A percentile compares a stretch with the other conserved stretches of the same genome.
Conservation (phyloP, 1,140 invertebrate genomes). For the Heliconius melpomene region DNA sequence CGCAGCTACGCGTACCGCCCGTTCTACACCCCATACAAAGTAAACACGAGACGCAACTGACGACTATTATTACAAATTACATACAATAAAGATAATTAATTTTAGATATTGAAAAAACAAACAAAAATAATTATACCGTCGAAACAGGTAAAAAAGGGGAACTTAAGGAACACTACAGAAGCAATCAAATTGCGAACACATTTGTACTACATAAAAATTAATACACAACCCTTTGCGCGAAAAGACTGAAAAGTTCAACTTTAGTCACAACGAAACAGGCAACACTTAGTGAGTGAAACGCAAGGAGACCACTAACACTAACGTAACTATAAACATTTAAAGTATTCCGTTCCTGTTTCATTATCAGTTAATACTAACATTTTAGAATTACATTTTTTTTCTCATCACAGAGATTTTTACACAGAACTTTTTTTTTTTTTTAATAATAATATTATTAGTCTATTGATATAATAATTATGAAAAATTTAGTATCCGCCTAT, state of each 20-base stretch:
- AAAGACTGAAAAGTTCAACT: conserved; percentile 80
- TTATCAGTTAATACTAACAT: conserved; percentile 75
- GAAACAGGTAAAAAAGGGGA: conserved; percentile 66
- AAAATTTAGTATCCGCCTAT: conserved; percentile 73
- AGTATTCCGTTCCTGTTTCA: conserved; percentile 51
- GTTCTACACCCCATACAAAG: background rate
- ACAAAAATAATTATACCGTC: conserved; percentile 38
- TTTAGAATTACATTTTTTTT: conserved; percentile 74
- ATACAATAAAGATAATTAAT: conserved; percentile 19
- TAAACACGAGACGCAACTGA: conserved; percentile 40
- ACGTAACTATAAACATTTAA: conserved; percentile 42
- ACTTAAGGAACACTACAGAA: conserved; percentile 79
- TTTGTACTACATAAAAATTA: conserved; percentile 81
- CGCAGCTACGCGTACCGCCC: conserved; percentile 18
- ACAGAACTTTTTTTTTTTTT: conserved; percentile 58
- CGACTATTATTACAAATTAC: conserved; percentile 57
- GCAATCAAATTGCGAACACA: conserved; percentile 81
- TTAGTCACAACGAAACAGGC: conserved; percentile 71
- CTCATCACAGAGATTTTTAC: conserved; percentile 77
- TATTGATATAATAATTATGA: conserved; percentile 77
- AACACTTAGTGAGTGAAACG: conserved; percentile 44
- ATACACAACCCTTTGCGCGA: conserved; percentile 81
- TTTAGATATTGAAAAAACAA: conserved; percentile 62
- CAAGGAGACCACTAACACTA: background rate
- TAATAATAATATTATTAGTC: conserved; percentile 52